Percentiles rank a stretch among this genome's conserved stretches.
These are phyloP conservation scores for Drosophila birchii DNA, from an alignment of 2,888 invertebrate genomes.

Conservation along the genomic window DNA sequence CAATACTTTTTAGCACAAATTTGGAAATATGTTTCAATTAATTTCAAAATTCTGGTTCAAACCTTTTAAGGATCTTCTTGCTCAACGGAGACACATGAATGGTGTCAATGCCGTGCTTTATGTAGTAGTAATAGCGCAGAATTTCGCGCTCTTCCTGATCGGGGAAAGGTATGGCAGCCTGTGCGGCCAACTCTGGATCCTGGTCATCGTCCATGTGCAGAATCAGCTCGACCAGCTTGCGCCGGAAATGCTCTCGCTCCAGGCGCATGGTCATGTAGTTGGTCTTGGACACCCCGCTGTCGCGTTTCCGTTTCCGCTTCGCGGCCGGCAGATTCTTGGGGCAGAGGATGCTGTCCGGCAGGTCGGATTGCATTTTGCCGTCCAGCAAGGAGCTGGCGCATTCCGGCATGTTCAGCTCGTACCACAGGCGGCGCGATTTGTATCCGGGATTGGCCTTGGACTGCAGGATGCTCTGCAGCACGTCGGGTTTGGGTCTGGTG, in stretches of 20 bases:
- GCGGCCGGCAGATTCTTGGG: slow-evolving; percentile 59
- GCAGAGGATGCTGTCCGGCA: slow-evolving; percentile 87
- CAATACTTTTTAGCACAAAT: not conserved
- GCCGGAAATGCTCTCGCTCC: slow-evolving; percentile 93
- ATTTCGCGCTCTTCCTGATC: slow-evolving; percentile 89
- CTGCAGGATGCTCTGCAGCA: slow-evolving; percentile 76
- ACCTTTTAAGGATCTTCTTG: slow-evolving; percentile 89
- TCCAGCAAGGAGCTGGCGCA: slow-evolving; percentile 81
- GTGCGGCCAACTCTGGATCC: slow-evolving; percentile 51
- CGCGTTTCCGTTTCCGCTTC: slow-evolving; percentile 71
- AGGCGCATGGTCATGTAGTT: slow-evolving; percentile 89
- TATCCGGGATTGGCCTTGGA: slow-evolving; percentile 84
- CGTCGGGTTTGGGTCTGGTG: slow-evolving; percentile 81
- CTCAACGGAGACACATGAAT: slow-evolving; percentile 94
- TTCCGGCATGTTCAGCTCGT: slow-evolving; percentile 84
- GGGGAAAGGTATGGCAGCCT: slow-evolving; percentile 85
- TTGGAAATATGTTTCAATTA: not conserved
- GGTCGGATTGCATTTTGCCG: slow-evolving; percentile 85
- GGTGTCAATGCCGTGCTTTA: slow-evolving; percentile 95
- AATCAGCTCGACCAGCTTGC: slow-evolving; percentile 91
- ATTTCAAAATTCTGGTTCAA: not conserved
- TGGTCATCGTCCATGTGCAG: slow-evolving; percentile 85
- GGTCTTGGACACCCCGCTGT: slow-evolving; percentile 85
- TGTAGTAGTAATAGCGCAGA: slow-evolving; percentile 94
- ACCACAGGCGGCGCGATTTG: slow-evolving; percentile 82